Evolutionary conservation across 1,140 invertebrate genomes (phyloP).

Genomic region (Lepidostoma basale): DNA sequence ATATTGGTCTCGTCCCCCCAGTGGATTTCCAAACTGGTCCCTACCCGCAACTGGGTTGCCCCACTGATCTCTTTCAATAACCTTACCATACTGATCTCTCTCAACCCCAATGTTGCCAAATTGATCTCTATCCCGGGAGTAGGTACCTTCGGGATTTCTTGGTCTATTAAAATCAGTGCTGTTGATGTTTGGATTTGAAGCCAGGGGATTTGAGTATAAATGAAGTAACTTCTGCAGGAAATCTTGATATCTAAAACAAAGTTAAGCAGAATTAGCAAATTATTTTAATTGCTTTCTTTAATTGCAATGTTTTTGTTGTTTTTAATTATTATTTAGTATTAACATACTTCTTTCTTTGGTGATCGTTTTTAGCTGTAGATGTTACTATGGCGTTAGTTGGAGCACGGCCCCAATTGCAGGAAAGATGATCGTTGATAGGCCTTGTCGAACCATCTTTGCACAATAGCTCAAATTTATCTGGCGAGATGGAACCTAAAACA

Average conservation of each 20-base stretch:
- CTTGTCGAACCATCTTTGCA: conserved; percentile 81
- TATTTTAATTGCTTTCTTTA: too few relatives aligned
- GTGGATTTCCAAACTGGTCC: conserved; percentile 43
- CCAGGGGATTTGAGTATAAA: conserved; percentile 55
- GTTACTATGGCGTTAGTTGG: conserved; percentile 88
- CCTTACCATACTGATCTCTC: conserved; percentile 33
- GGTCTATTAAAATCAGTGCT: conserved; percentile 43
- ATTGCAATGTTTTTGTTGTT: too few relatives aligned
- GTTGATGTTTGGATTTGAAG: conserved; percentile 49
- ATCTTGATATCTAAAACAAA: conserved; percentile 54
- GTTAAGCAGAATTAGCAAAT: too few relatives aligned
- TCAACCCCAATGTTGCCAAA: conserved; percentile 17
- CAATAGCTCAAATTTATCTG: conserved; percentile 81
- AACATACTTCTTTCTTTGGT: conserved; percentile 58
- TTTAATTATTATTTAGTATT: too few relatives aligned
- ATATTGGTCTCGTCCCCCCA: conserved; percentile 47
- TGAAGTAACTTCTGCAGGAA: conserved; percentile 55
- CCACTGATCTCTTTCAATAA: conserved; percentile 20
- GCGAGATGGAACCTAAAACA: conserved; percentile 62
- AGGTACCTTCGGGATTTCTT: conserved; percentile 45
- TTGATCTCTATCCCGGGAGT: conserved; percentile 43
- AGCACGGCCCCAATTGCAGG: conserved; percentile 87
- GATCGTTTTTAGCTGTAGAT: conserved; percentile 73
- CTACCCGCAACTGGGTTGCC: conserved; percentile 26
- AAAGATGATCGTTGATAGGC: conserved; percentile 72